phyloP scores from a whole-genome alignment of 2,888 invertebrate genomes.

The Limnephilus auricula region DNA sequence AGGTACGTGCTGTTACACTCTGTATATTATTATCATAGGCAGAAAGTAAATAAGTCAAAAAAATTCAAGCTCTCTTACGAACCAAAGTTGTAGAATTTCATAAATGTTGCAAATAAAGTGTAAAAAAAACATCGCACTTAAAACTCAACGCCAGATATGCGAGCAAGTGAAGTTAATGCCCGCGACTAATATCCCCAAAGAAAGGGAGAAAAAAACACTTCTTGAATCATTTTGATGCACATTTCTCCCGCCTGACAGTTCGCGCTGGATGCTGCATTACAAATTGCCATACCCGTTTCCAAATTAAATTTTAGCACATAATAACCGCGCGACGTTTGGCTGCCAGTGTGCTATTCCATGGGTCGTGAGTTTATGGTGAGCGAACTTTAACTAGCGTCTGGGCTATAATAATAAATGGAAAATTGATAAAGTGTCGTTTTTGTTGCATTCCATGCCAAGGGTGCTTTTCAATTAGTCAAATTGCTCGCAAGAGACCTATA shows the following conservation, averaged over 20 bases:
- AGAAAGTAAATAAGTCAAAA: neutral
- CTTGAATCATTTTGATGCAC: slow-evolving; percentile 18
- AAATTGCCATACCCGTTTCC: slow-evolving; percentile 50
- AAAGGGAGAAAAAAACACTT: slow-evolving; percentile 35
- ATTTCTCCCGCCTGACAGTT: slow-evolving; percentile 39
- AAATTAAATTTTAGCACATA: slow-evolving; percentile 66
- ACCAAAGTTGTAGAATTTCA: neutral
- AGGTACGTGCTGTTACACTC: too few relatives aligned
- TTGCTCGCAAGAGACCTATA: neutral
- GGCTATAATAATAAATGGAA: neutral
- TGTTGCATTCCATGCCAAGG: neutral
- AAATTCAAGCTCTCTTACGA: neutral
- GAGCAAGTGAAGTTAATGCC: neutral
- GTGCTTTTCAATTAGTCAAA: neutral
- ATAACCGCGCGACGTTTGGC: slow-evolving; percentile 57
- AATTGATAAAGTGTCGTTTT: neutral
- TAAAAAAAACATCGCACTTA: neutral
- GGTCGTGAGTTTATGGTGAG: slow-evolving; percentile 12
- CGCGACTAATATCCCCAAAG: slow-evolving; percentile 21
- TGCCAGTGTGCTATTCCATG: slow-evolving; percentile 54
- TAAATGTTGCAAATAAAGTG: neutral
- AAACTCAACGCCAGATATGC: neutral
- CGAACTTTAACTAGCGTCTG: slow-evolving; percentile 1
- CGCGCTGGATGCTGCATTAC: slow-evolving; percentile 38
- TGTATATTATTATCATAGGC: neutral